phyloP scores from a whole-genome alignment of 2,113 vertebrate species.

The Clarias macrocephalus region DNA sequence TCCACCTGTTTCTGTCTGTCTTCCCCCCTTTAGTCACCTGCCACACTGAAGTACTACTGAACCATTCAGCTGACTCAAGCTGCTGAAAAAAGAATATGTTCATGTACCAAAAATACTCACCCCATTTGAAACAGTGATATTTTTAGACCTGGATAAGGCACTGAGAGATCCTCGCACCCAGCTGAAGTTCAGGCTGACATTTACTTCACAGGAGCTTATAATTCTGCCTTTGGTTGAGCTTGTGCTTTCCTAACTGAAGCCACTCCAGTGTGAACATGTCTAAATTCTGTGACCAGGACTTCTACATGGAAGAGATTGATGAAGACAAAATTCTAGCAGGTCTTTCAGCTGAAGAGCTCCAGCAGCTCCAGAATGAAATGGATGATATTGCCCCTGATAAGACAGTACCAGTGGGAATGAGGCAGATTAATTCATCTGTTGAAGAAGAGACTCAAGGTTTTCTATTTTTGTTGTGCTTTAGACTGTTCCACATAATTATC shows the following conservation, averaged over 20 bases:
- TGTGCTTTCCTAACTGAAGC: neutral
- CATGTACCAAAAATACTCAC: slow-evolving; percentile 82
- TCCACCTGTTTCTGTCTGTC: slow-evolving; percentile 73
- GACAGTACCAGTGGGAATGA: slow-evolving; percentile 74
- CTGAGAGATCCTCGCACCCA: slow-evolving; percentile 48
- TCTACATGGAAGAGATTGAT: slow-evolving; percentile 68
- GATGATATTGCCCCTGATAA: slow-evolving; percentile 83
- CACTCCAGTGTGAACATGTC: slow-evolving; percentile 62
- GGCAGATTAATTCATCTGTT: slow-evolving; percentile 71
- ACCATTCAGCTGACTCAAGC: slow-evolving; percentile 84
- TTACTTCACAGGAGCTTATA: slow-evolving; percentile 28
- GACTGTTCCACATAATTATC: neutral
- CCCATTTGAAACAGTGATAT: slow-evolving; percentile 79
- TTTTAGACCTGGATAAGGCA: slow-evolving; percentile 78
- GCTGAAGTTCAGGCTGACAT: slow-evolving; percentile 51
- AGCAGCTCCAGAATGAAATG: slow-evolving; percentile 81
- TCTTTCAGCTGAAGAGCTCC: slow-evolving; percentile 80
- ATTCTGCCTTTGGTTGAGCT: slow-evolving; percentile 15
- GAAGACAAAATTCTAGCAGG: slow-evolving; percentile 84
- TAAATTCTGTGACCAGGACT: slow-evolving; percentile 40
- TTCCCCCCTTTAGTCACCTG: slow-evolving; percentile 69
- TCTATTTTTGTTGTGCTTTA: neutral
- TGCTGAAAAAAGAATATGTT: slow-evolving; percentile 72
- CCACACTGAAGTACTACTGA: slow-evolving; percentile 82
- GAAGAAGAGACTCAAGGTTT: slow-evolving; percentile 37